These are phyloP conservation scores for Beaufortia kweichowensis DNA, from an alignment of 2,113 vertebrate species.

Conservation along the genomic window DNA sequence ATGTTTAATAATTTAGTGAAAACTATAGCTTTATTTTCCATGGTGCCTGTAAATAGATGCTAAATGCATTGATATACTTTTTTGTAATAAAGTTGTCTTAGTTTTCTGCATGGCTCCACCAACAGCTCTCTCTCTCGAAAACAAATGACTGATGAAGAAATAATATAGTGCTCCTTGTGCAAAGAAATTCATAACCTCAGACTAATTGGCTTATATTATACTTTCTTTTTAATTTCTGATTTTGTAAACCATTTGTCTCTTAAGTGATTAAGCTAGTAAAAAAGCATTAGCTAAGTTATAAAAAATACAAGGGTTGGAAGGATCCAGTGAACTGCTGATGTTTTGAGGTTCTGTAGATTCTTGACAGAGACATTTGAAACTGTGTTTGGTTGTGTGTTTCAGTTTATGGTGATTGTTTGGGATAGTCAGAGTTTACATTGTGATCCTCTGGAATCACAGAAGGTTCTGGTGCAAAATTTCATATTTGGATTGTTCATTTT, in stretches of 20 bases:
- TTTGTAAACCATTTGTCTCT: not conserved
- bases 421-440: not conserved
- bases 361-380: constrained; percentile 22
- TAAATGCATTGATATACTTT: constrained; percentile 22
- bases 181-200: constrained; percentile 1
- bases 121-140: not conserved
- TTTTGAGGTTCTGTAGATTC: constrained; percentile 5
- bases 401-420: not conserved
- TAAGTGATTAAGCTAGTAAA: constrained; percentile 2
- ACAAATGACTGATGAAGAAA: not conserved
- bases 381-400: constrained; percentile 16
- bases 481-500: not conserved
- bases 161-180: not conserved
- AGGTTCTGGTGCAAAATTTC: not conserved
- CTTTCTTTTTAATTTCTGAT: not conserved
- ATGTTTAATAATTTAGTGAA: constrained; percentile 11
- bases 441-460: not conserved
- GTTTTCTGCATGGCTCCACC: not conserved
- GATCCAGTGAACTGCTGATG: constrained; percentile 28
- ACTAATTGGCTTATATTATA: constrained; percentile 24
- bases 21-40: constrained; percentile 13
- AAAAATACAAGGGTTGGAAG: constrained; percentile 18
- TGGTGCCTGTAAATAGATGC: not conserved
- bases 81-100: constrained; percentile 16
- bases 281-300: constrained; percentile 23